Conservation (phyloP, 2,888 invertebrate genomes). For the Ormia ochracea region DNA sequence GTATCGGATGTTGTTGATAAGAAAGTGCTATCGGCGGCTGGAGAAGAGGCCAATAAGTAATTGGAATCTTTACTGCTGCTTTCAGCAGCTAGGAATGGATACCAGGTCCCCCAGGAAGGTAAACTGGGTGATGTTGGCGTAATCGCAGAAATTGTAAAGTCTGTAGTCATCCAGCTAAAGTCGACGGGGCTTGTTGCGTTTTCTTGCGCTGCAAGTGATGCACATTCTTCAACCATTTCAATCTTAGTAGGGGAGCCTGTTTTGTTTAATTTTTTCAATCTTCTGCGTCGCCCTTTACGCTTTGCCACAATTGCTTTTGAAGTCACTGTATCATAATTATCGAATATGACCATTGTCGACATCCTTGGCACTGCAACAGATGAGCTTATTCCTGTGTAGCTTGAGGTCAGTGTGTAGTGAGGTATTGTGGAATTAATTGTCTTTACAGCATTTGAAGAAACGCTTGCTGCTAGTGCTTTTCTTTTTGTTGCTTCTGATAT, state of each 20-base stretch:
- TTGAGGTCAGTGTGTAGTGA: background rate
- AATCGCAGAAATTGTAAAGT: constrained; percentile 20
- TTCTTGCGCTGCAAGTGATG: background rate
- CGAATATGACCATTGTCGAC: constrained; percentile 64
- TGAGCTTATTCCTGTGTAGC: constrained; percentile 50
- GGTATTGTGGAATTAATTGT: constrained; percentile 39
- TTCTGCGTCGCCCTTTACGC: constrained; percentile 73
- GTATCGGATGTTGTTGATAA: no score
- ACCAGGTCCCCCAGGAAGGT: constrained; percentile 53
- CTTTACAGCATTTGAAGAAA: constrained; percentile 17
- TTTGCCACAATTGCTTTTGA: constrained; percentile 69
- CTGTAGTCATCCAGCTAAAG: constrained; percentile 41
- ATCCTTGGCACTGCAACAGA: constrained; percentile 49
- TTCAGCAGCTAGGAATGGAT: constrained; percentile 38
- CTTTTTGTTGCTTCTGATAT: constrained; percentile 48
- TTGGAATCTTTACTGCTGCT: constrained; percentile 17
- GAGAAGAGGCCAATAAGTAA: background rate
- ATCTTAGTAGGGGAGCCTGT: constrained; percentile 45
- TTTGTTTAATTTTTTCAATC: constrained; percentile 62
- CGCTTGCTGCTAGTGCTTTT: constrained; percentile 46
- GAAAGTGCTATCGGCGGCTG: no score
- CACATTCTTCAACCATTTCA: background rate
- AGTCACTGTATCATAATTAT: constrained; percentile 25
- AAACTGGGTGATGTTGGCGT: constrained; percentile 52
- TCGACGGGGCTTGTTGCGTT: constrained; percentile 41